phyloP scores from a whole-genome alignment of 2,888 invertebrate genomes.

The Drosophila lutescens region DNA sequence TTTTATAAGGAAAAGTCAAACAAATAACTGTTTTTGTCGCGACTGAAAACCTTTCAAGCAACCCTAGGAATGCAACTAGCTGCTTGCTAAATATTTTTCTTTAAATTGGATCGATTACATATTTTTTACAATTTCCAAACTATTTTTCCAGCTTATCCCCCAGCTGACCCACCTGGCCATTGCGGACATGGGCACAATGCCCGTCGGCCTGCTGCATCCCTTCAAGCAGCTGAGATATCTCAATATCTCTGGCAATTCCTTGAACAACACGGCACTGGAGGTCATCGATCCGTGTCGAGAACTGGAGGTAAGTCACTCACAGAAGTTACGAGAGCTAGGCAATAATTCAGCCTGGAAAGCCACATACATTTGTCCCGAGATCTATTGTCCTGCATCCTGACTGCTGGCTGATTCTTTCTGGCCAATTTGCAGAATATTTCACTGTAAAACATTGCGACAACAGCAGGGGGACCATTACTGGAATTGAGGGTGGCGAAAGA shows the following conservation, averaged over 20 bases:
- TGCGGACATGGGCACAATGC: slow-evolving; percentile 84
- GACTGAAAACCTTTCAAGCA: too few relatives aligned
- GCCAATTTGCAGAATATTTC: slow-evolving; percentile 44
- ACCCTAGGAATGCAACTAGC: too few relatives aligned
- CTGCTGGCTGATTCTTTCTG: slow-evolving; percentile 33
- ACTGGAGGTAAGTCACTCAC: slow-evolving; percentile 81
- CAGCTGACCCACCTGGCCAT: slow-evolving; percentile 83
- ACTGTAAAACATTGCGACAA: slow-evolving; percentile 30
- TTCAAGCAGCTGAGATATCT: slow-evolving; percentile 86
- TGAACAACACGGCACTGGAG: slow-evolving; percentile 85
- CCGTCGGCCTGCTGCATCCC: slow-evolving; percentile 83
- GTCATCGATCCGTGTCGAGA: slow-evolving; percentile 83
- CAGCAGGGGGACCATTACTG: slow-evolving; percentile 18
- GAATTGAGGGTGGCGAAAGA: slow-evolving; percentile 6
- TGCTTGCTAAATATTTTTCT: too few relatives aligned
- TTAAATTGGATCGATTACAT: neutral
- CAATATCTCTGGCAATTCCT: slow-evolving; percentile 90
- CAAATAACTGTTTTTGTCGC: too few relatives aligned
- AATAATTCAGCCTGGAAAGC: slow-evolving; percentile 18
- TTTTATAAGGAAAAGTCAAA: too few relatives aligned
- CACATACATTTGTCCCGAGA: slow-evolving; percentile 30
- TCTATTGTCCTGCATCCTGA: slow-evolving; percentile 34
- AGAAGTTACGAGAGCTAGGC: neutral
- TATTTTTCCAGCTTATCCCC: slow-evolving; percentile 78
- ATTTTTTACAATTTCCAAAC: neutral